phyloP scores from a whole-genome alignment of 2,113 vertebrate genomes.

The Petromus typicus region DNA sequence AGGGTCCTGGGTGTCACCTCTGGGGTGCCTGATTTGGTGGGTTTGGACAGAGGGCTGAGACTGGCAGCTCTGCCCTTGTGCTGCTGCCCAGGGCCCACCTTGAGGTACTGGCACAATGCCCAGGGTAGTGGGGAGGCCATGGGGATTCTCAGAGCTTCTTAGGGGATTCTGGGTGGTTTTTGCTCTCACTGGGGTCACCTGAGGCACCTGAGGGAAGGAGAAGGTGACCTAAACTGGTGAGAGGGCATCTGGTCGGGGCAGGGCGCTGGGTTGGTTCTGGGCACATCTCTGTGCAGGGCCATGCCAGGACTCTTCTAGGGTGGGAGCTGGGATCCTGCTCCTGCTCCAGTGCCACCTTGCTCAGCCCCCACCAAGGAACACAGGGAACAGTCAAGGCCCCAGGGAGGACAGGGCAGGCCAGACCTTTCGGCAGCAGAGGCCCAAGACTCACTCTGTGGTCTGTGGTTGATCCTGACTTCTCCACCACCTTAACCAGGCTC shows the following conservation, averaged over 20 bases:
- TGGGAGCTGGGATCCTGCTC: not conserved
- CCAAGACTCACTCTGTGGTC: not conserved
- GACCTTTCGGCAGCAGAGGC: not conserved
- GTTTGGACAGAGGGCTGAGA: not conserved
- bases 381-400: not conserved
- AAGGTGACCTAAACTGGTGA: not conserved
- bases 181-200: not conserved
- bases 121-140: fast-evolving
- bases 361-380: not conserved
- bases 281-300: not conserved
- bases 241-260: not conserved
- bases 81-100: not conserved
- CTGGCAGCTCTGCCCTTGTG: not conserved
- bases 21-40: not conserved
- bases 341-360: fast-evolving
- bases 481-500: too few relatives aligned
- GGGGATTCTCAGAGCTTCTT: not conserved
- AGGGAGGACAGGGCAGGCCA: not conserved
- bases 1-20: too few relatives aligned
- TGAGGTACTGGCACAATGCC: not conserved
- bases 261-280: not conserved
- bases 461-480: not conserved
- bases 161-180: not conserved
- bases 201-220: not conserved
- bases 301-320: not conserved